Evolutionary conservation across 2,797 vertebrate species (phyloP).

Genomic region (Dendrocincla tyrannina): DNA sequence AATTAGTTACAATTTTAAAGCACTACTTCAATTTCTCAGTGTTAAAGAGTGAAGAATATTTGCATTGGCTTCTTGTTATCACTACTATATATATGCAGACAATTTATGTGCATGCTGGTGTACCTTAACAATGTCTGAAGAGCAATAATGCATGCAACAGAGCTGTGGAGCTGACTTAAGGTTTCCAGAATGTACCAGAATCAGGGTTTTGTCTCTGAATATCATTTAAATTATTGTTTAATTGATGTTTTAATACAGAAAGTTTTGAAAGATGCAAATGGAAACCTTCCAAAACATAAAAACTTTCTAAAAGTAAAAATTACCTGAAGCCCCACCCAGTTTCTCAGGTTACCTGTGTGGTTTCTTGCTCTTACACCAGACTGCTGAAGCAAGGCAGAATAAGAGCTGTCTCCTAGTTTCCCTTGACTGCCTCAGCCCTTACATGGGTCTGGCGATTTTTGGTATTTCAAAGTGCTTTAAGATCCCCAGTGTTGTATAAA

Average conservation of each 20-base stretch:
- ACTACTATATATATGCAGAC: not conserved
- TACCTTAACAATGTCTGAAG: not conserved
- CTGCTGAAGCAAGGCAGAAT: not conserved
- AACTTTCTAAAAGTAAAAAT: not conserved
- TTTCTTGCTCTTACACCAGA: not conserved
- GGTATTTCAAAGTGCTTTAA: not conserved
- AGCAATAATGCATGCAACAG: not conserved
- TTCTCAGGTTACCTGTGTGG: not conserved
- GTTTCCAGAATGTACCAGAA: not conserved
- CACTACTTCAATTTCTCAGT: not conserved
- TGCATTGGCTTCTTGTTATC: not conserved
- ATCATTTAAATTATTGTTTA: not conserved
- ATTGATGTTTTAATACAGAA: not conserved
- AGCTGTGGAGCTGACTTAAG: not conserved
- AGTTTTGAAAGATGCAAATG: not conserved
- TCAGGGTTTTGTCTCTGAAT: not conserved
- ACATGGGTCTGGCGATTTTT: not conserved
- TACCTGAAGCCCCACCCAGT: not conserved
- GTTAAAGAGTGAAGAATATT: not conserved
- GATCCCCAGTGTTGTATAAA: not conserved
- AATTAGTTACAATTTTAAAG: conserved; percentile 4
- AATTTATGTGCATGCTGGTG: accelerated
- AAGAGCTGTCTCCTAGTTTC: not conserved
- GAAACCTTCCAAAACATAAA: not conserved
- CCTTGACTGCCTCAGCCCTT: not conserved